These are phyloP conservation scores for Acanthurus leucopareius DNA, from an alignment of 2,797 vertebrate genomes.

Conservation along the genomic window DNA sequence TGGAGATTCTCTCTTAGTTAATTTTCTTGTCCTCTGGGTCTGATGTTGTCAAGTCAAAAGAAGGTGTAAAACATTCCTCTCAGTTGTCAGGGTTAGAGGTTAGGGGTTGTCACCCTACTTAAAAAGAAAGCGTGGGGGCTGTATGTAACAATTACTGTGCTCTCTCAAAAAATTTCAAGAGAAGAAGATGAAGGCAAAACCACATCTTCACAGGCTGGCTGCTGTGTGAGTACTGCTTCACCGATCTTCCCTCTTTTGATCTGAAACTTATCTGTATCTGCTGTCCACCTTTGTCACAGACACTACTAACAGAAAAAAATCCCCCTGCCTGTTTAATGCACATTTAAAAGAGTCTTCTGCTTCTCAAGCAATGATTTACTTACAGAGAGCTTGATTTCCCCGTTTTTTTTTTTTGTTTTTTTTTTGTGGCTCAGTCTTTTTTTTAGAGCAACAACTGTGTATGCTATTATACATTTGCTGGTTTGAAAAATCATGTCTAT, in stretches of 20 bases:
- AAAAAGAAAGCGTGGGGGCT: background rate
- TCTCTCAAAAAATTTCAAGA: background rate
- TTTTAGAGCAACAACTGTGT: no score
- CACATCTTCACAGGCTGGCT: background rate
- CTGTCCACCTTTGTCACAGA: constrained; percentile 16
- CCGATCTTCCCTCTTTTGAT: constrained; percentile 53
- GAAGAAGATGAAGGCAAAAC: constrained; percentile 19
- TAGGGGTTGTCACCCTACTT: background rate
- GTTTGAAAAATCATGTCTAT: background rate
- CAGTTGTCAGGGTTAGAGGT: background rate
- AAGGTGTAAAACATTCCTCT: background rate
- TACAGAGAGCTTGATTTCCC: background rate
- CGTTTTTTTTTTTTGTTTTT: no score
- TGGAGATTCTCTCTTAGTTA: background rate
- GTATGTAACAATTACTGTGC: background rate
- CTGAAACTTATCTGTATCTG: background rate
- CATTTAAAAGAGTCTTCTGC: background rate
- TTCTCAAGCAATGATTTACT: background rate
- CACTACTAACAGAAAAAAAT: background rate
- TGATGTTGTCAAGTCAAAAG: background rate
- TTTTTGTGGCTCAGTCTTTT: background rate
- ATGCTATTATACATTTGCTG: background rate
- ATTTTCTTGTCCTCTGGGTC: background rate
- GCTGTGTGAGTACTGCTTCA: constrained; percentile 1
- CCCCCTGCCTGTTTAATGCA: background rate